Conservation (phyloP, 64 coral and sea anemone genomes). For the Montipora capricornis region DNA sequence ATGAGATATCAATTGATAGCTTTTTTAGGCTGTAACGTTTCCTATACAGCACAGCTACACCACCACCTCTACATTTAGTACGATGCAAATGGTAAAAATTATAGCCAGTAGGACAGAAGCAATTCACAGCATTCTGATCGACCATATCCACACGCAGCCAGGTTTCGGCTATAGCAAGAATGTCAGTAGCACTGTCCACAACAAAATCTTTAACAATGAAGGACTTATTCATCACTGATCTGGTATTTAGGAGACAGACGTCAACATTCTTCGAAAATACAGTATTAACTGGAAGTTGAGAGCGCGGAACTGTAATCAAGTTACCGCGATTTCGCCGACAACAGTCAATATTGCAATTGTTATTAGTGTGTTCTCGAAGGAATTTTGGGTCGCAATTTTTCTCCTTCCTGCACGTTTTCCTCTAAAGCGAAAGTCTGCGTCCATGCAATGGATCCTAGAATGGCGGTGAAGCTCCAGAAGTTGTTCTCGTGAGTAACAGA, state of each 20-base stretch:
- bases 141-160: constrained; percentile 3
- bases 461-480: too few species aligned
- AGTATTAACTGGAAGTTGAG: background rate
- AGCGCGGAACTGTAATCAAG: background rate
- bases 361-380: too few species aligned
- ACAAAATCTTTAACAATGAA: background rate
- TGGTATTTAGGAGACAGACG: constrained; percentile 20
- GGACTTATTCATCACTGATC: background rate
- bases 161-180: constrained; percentile 1
- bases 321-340: background rate
- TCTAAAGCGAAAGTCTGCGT: too few species aligned
- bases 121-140: constrained; percentile 6
- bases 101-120: constrained; percentile 65
- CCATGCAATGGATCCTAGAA: too few species aligned
- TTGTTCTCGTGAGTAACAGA: too few species aligned
- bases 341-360: too few species aligned
- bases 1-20: constrained; percentile 7
- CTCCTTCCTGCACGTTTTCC: too few species aligned
- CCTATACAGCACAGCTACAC: constrained; percentile 61
- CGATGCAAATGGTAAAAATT: constrained; percentile 49
- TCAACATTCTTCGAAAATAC: background rate
- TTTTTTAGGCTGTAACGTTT: constrained; percentile 45
- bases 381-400: too few species aligned
- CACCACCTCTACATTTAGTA: constrained; percentile 37
- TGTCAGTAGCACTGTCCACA: background rate